phyloP scores from a whole-genome alignment of 2,113 vertebrate species.

The Dasyornis broadbenti region DNA sequence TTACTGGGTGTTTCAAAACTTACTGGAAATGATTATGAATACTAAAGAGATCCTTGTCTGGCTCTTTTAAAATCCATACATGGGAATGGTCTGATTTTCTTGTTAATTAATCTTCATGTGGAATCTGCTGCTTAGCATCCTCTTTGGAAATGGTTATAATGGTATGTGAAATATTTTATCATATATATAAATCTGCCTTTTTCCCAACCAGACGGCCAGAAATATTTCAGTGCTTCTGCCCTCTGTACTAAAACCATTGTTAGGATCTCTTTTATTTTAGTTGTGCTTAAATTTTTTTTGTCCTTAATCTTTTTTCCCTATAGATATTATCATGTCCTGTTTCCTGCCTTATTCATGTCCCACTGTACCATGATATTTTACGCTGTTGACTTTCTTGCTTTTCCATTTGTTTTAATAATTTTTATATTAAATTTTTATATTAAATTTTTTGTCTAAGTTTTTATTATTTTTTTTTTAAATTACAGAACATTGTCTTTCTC shows the following conservation, averaged over 20 bases:
- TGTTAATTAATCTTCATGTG: constrained; percentile 7
- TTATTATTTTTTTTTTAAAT: neutral
- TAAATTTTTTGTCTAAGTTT: neutral
- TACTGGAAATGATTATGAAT: neutral
- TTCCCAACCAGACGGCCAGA: neutral
- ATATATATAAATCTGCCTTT: constrained; percentile 20
- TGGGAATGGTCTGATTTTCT: neutral
- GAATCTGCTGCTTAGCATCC: constrained; percentile 5
- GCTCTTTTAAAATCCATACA: neutral
- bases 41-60: neutral
- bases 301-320: neutral
- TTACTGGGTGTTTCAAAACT: neutral
- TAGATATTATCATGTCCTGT: constrained; percentile 8
- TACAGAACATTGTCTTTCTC: neutral
- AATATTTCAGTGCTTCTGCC: constrained; percentile 20
- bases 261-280: constrained; percentile 3
- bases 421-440: neutral
- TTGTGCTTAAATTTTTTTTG: neutral
- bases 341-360: constrained; percentile 28
- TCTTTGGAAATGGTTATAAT: neutral
- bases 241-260: neutral
- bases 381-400: neutral
- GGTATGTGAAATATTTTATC: constrained; percentile 50
- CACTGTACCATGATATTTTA: neutral
- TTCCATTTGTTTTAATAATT: neutral